A percentile compares a stretch with the other conserved stretches of the same genome.
phyloP scores from a whole-genome alignment of 30 jellyfish, hydroid and myxozoan genomes.

The Aurelia sp. region DNA sequence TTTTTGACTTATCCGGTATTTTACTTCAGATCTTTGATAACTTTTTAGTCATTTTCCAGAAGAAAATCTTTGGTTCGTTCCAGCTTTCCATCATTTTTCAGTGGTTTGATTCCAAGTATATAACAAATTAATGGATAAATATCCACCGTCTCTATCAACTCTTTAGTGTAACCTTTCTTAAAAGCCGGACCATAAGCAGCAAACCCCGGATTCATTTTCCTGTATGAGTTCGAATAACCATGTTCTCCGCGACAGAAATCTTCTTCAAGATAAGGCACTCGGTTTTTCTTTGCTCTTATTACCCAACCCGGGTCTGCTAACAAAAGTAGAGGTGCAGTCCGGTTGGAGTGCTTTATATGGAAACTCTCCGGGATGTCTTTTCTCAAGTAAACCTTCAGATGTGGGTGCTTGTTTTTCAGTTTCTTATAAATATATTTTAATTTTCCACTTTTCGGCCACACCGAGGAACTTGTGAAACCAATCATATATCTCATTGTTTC shows the following conservation, averaged over 20 bases:
- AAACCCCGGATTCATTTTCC: slow-evolving; percentile 91
- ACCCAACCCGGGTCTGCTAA: slow-evolving; percentile 96
- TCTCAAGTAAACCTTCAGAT: slow-evolving; percentile 73
- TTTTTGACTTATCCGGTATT: too few species aligned
- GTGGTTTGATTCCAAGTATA: slow-evolving; percentile 76
- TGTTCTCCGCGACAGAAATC: slow-evolving; percentile 89
- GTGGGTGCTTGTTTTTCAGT: slow-evolving; percentile 63
- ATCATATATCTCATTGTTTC: slow-evolving; percentile 36
- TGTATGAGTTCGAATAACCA: slow-evolving; percentile 75
- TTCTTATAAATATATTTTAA: slow-evolving; percentile 39
- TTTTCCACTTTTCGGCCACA: slow-evolving; percentile 69
- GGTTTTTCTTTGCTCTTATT: slow-evolving; percentile 24
- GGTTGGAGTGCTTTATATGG: slow-evolving; percentile 70
- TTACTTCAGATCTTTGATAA: too few species aligned
- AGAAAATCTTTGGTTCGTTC: slow-evolving; percentile 53
- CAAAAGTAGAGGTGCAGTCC: slow-evolving; percentile 87
- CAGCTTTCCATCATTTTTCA: slow-evolving; percentile 78
- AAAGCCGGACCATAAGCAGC: slow-evolving; percentile 92
- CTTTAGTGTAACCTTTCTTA: slow-evolving; percentile 39
- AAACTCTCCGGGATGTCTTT: slow-evolving; percentile 80
- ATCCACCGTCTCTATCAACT: slow-evolving; percentile 76
- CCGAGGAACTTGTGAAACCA: slow-evolving; percentile 76
- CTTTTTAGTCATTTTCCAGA: too few species aligned
- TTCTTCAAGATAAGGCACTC: slow-evolving; percentile 37
- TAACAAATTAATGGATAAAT: slow-evolving; percentile 79